phyloP scores from a whole-genome alignment of 2,888 invertebrate species.

The Chironomus tentans region DNA sequence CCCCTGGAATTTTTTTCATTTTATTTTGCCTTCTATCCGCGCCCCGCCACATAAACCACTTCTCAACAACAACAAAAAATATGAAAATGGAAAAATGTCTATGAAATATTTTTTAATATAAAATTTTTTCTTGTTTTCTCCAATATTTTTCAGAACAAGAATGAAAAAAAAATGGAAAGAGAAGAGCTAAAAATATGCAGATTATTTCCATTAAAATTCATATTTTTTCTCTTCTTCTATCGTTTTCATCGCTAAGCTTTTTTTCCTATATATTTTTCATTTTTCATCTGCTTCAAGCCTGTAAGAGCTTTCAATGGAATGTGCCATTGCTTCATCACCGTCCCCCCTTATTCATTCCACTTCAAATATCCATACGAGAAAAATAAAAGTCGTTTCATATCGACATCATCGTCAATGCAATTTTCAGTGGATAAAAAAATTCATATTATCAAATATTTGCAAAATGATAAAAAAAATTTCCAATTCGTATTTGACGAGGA shows the following conservation, averaged over 20 bases:
- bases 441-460: constrained; percentile 4
- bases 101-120: constrained; percentile 22
- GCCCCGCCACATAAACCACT: not conserved
- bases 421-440: not conserved
- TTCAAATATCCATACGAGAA: not conserved
- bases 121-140: not conserved
- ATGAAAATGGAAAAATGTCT: not conserved
- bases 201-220: constrained; percentile 27
- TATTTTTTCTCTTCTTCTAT: constrained; percentile 5
- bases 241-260: not conserved
- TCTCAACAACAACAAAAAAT: not conserved
- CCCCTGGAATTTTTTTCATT: not conserved
- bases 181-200: constrained; percentile 10
- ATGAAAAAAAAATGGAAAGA: not conserved
- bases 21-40: not conserved
- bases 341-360: not conserved
- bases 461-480: not conserved
- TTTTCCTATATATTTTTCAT: not conserved
- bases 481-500: not conserved
- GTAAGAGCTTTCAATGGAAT: not conserved
- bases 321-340: not conserved
- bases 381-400: not conserved
- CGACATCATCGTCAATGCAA: not conserved
- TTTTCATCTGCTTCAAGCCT: not conserved
- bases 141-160: not conserved